Evolutionary conservation across 2,888 invertebrate genomes (phyloP).

Genomic region (Athalia rosae): DNA sequence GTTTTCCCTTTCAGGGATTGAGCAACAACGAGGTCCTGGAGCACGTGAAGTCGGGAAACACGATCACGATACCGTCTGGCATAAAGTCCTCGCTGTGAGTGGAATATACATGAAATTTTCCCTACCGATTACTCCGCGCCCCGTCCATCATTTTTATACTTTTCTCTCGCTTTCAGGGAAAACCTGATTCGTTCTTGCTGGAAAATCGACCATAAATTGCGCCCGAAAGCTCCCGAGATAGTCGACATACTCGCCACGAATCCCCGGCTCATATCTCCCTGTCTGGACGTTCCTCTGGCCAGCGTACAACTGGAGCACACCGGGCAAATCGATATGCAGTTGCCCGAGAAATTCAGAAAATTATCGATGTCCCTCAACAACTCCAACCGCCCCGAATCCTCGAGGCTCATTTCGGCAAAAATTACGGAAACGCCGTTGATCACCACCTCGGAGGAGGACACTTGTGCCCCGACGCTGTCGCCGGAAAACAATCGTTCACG

Average conservation of each 20-base stretch:
- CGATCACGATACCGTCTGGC: conserved; percentile 84
- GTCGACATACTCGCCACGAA: conserved; percentile 87
- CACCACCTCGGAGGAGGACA: background rate
- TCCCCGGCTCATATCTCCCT: conserved; percentile 85
- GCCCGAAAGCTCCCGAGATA: conserved; percentile 87
- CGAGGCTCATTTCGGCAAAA: background rate
- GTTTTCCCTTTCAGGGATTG: conserved; percentile 92
- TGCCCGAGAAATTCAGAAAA: conserved; percentile 73
- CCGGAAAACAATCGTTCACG: no score
- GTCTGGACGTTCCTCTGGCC: conserved; percentile 84
- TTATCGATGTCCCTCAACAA: conserved; percentile 66
- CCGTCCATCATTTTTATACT: background rate
- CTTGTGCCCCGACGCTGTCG: background rate
- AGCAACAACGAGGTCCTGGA: conserved; percentile 90
- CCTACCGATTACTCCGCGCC: conserved; percentile 3
- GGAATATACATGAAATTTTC: background rate
- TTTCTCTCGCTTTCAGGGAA: conserved; percentile 75
- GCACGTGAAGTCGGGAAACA: conserved; percentile 85
- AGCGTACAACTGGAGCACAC: conserved; percentile 84
- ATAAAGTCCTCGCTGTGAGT: conserved; percentile 88
- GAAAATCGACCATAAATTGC: conserved; percentile 81
- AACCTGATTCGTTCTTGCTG: conserved; percentile 87
- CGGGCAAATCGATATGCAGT: conserved; percentile 76
- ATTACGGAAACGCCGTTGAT: background rate
- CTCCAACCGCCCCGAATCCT: background rate